Evolutionary conservation across 2,888 invertebrate species (phyloP).

Genomic region (Sturmia bella): DNA sequence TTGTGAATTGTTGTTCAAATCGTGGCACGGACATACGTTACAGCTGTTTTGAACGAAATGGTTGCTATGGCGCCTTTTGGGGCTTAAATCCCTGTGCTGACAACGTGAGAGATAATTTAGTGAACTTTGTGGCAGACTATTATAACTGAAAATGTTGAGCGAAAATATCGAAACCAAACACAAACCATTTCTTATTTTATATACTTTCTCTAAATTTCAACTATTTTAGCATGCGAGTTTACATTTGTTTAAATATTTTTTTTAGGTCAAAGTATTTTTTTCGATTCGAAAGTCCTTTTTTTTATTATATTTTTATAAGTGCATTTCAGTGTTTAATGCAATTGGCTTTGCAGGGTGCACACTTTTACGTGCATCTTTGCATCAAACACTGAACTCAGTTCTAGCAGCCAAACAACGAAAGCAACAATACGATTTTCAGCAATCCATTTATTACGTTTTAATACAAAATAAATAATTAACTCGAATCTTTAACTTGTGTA

Average conservation of each 20-base stretch:
- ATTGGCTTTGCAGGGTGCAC: too few relatives aligned
- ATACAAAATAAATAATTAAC: background rate
- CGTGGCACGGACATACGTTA: slow-evolving; percentile 82
- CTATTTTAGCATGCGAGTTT: too few relatives aligned
- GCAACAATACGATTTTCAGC: too few relatives aligned
- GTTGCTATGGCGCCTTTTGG: slow-evolving; percentile 89
- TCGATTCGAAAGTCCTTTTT: too few relatives aligned
- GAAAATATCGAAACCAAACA: slow-evolving; percentile 12
- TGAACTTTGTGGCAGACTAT: slow-evolving; percentile 68
- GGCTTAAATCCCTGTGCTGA: slow-evolving; percentile 87
- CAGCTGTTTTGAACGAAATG: slow-evolving; percentile 87
- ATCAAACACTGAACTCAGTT: too few relatives aligned
- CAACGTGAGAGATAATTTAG: slow-evolving; percentile 79
- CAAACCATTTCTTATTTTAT: background rate
- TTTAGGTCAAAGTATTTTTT: too few relatives aligned
- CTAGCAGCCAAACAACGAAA: too few relatives aligned
- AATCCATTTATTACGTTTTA: slow-evolving; percentile 23
- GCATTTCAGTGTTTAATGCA: too few relatives aligned
- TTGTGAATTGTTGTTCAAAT: slow-evolving; percentile 87
- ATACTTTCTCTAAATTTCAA: too few relatives aligned
- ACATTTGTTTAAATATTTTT: background rate
- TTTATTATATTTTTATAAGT: too few relatives aligned
- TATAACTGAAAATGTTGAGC: slow-evolving; percentile 45
- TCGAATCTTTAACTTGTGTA: background rate
- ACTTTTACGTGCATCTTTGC: too few relatives aligned